Evolutionary conservation across 2,888 invertebrate species (phyloP).

Genomic region (Nomada hirtipes): DNA sequence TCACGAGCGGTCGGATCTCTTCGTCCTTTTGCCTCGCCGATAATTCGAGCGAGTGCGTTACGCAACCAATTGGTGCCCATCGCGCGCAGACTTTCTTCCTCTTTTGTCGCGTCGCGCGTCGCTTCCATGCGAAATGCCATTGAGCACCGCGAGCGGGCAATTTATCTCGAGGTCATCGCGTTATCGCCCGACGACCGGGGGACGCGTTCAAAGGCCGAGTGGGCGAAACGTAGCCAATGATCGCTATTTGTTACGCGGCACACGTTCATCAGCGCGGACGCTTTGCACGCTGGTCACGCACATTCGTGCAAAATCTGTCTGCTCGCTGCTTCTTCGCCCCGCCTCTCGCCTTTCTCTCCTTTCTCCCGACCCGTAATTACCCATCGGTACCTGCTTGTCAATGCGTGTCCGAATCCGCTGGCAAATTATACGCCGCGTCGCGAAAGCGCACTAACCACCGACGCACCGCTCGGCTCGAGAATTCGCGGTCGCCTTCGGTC

Average conservation of each 20-base stretch:
- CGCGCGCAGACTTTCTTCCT: slow-evolving; percentile 48
- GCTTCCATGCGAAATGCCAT: slow-evolving; percentile 38
- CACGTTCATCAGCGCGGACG: slow-evolving; percentile 68
- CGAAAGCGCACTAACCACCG: neutral
- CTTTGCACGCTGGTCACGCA: slow-evolving; percentile 71
- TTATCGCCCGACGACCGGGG: slow-evolving; percentile 61
- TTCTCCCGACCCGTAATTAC: slow-evolving; percentile 47
- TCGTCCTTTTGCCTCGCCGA: slow-evolving; percentile 39
- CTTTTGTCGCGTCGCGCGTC: neutral
- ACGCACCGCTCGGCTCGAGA: too few relatives aligned
- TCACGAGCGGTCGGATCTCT: too few relatives aligned
- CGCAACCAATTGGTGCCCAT: slow-evolving; percentile 51
- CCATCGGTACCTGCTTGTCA: slow-evolving; percentile 14
- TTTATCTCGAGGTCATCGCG: slow-evolving; percentile 72
- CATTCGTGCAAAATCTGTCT: slow-evolving; percentile 65
- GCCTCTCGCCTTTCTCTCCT: slow-evolving; percentile 43
- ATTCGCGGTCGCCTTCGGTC: neutral
- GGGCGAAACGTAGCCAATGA: slow-evolving; percentile 71
- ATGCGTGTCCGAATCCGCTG: slow-evolving; percentile 27
- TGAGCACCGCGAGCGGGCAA: slow-evolving; percentile 58
- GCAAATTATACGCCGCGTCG: slow-evolving; percentile 34
- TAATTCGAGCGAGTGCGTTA: slow-evolving; percentile 34
- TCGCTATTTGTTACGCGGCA: slow-evolving; percentile 73
- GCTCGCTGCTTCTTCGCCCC: slow-evolving; percentile 2
- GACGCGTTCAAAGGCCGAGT: slow-evolving; percentile 66